Base-by-base conservation (phyloP, 2,888 invertebrate genomes). In the Pseudococcus longispinus region DNA sequence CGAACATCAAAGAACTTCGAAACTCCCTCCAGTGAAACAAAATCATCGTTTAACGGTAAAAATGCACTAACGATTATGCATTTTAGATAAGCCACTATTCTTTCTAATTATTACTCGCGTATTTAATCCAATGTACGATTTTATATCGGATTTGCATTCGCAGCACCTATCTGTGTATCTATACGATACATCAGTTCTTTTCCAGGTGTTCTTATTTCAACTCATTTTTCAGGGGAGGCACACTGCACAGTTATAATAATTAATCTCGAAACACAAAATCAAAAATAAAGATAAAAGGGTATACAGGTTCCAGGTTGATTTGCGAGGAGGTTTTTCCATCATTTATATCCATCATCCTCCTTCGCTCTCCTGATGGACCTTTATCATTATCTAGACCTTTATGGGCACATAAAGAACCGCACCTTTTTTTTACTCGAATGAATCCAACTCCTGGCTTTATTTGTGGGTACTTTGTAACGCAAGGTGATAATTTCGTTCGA, bases 11-110 rank as follows among this genome's bases (percentile, higher is more conserved):
- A 60, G 60, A 20, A 60, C 20, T 11, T 23, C 2, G 9, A 20
- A 60, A 60, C 20, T 60, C 23, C 74, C 74, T n/a, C 32, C 20
- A 29, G 74, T 11, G 32, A 32, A 20, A n/a, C 18, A n/a, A 37
- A 37, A 74, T 74, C 18, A 20, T 32, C 74, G 18, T 74, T 74
- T 74, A 74, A 74, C 74, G 74, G 74, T 74, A 74, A 74, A 74
- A 32, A 32, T 74, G 74, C 74, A 74, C 32, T 32, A 32, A 74
- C 74, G 74, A 74, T 74, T n/a, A 29, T 29, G 60, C 60, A 60
- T 60, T 60, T 37, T 15, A 74, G 74, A 74, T 74, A 20, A 60
- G 23, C 60, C 23, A 20, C 11, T 37, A 37, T 55, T 55, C 6
- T 4, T 55, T 55, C 55, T 55, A 55, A 55, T 55, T 55, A 55